Evolutionary conservation across 2,113 vertebrate species (phyloP).

Genomic region (Charadrius vociferus): DNA sequence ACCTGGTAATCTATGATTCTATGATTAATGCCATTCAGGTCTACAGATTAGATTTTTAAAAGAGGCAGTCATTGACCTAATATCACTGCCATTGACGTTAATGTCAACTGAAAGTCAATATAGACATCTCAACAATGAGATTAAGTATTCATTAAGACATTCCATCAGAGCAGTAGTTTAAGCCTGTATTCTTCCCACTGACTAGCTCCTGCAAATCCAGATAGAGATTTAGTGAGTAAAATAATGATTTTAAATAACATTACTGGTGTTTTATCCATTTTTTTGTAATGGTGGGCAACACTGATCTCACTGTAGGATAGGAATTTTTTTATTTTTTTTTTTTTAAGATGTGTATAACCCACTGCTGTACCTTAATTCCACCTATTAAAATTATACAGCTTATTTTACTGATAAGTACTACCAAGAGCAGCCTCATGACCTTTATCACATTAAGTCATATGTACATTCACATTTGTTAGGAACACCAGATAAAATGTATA

Average conservation of each 20-base stretch:
- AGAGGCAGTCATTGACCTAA: background rate
- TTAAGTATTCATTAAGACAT: background rate
- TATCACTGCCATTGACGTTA: background rate
- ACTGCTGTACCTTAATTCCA: background rate
- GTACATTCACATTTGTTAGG: background rate
- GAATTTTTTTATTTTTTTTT: background rate
- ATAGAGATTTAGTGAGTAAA: background rate
- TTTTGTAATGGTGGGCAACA: background rate
- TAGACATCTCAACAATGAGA: background rate
- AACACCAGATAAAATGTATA: background rate
- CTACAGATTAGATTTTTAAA: background rate
- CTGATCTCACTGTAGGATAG: accelerated
- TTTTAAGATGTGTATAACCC: background rate
- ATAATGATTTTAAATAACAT: background rate
- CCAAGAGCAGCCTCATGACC: background rate
- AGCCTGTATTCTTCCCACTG: background rate
- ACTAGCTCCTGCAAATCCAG: background rate
- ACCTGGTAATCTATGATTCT: background rate
- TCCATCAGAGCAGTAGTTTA: background rate
- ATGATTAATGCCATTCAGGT: background rate
- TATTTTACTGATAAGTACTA: background rate
- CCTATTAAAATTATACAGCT: background rate
- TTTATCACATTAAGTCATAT: background rate
- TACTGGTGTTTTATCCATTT: background rate
- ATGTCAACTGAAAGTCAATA: background rate